phyloP scores from a whole-genome alignment of 1,140 invertebrate species.

The Xylocopa sonorina region DNA sequence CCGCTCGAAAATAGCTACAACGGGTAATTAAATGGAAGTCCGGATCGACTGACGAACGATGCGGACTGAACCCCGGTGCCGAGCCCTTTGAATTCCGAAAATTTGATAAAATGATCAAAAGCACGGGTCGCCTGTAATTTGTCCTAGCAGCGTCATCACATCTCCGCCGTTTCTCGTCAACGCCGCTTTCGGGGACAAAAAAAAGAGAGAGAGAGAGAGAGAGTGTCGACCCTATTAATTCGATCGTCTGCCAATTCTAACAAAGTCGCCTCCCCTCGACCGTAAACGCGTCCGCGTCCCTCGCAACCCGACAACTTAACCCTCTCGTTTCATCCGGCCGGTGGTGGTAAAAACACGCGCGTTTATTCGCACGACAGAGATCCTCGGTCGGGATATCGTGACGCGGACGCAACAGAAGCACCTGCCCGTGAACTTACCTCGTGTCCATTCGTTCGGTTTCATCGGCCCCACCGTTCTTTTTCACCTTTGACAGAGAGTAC shows the following conservation, averaged over 20 bases:
- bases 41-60: constrained; percentile 18
- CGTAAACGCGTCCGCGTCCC: too few relatives aligned
- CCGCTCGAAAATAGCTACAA: constrained; percentile 12
- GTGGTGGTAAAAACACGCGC: too few relatives aligned
- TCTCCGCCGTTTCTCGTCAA: constrained; percentile 29
- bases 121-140: constrained; percentile 39
- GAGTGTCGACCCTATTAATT: neutral
- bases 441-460: constrained; percentile 1
- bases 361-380: too few relatives aligned
- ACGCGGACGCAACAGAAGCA: neutral
- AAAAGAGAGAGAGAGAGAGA: too few relatives aligned
- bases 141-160: constrained; percentile 25
- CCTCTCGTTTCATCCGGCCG: neutral
- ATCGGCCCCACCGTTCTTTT: constrained; percentile 46
- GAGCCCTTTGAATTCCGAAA: constrained; percentile 39
- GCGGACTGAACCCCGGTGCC: neutral
- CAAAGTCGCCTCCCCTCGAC: neutral
- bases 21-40: constrained; percentile 28
- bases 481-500: constrained; percentile 43
- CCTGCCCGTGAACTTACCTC: neutral
- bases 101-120: constrained; percentile 39
- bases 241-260: constrained; percentile 19
- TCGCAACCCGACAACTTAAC: neutral
- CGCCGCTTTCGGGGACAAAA: neutral
- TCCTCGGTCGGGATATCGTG: too few relatives aligned